Evolutionary conservation across 2,888 invertebrate species (phyloP), one percentile per base, ranked within the genome.

Genomic region (Leucophora obtusa): DNA sequence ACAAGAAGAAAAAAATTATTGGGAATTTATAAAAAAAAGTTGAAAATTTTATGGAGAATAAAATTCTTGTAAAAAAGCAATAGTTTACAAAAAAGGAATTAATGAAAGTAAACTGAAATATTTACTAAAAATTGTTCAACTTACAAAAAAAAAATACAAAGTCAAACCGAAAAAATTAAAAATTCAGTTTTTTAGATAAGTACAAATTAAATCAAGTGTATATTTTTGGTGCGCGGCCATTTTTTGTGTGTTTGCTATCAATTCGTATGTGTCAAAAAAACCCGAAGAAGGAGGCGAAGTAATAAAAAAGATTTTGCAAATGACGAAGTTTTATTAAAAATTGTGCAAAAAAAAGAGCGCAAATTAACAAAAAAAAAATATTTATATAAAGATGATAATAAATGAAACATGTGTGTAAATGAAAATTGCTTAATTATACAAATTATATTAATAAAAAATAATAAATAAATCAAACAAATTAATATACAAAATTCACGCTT

Each of bases 221-320:
- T 70, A 81, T 77, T 86, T 88, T 87, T 87, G 86, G 85, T 86
- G 83, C 86, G 87, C 87, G 86, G 89, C 88, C 88, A 88, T 88
- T 88, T 88, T 87, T 88, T 86, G 77, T 77, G 53, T 54, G 81
- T 66, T 65, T 77, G 77, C 65, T 72, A 72, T 59, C 47, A 63
- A 65, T 73, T 60, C 70, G 51, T 82, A 70, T 77, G 70, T 80
- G 82, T 82, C 80, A 73, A 79, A 82, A 78, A 81, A 79, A 79
- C 58, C 77, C 79, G 75, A 82, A 79, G 70, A 74, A 78, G 79
- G 66, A 74, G 77, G 62, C 82, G 76, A 80, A 82, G 80, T 79
- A 82, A 73, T 33, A 58, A 68, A 65, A 65, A 79, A 70, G 63
- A 56, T 69, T 75, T 82, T 81, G 81, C 81, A 77, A 81, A 73